These are phyloP conservation scores for Todus mexicanus DNA, from an alignment of 2,797 vertebrate species.

Conservation along the genomic window DNA sequence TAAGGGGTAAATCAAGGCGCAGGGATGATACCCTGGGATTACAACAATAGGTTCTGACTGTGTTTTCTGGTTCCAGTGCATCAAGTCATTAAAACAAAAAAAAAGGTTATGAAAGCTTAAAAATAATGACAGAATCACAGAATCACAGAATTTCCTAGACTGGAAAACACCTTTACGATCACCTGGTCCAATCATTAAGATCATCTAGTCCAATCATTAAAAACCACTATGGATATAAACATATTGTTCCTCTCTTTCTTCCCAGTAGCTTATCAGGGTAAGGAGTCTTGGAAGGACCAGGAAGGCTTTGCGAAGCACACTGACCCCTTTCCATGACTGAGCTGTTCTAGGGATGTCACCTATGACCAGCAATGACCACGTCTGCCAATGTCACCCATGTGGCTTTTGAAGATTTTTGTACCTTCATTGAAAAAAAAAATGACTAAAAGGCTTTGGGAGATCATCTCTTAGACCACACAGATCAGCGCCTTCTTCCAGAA, in stretches of 20 bases:
- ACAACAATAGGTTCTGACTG: neutral
- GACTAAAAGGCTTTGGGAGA: neutral
- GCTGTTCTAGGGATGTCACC: no score
- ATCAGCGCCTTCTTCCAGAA: neutral
- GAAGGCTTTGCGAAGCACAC: neutral
- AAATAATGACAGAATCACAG: no score
- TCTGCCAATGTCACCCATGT: neutral
- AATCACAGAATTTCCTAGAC: no score
- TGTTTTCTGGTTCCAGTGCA: neutral
- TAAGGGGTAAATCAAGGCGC: neutral
- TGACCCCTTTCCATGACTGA: neutral
- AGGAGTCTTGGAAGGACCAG: neutral
- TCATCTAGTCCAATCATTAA: no score
- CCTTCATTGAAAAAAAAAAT: neutral
- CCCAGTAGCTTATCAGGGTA: neutral
- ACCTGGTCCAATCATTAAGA: no score
- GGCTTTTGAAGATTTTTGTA: neutral
- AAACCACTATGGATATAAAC: neutral
- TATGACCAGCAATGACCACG: neutral
- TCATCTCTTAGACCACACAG: neutral
- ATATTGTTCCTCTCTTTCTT: neutral
- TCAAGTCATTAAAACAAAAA: no score
- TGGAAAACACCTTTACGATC: no score
- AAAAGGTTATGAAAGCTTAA: neutral
- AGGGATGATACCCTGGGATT: neutral